Evolutionary conservation across 2,797 vertebrate species (phyloP), one percentile per base, ranked within the genome.

Genomic region (Benthosema pterotum): DNA sequence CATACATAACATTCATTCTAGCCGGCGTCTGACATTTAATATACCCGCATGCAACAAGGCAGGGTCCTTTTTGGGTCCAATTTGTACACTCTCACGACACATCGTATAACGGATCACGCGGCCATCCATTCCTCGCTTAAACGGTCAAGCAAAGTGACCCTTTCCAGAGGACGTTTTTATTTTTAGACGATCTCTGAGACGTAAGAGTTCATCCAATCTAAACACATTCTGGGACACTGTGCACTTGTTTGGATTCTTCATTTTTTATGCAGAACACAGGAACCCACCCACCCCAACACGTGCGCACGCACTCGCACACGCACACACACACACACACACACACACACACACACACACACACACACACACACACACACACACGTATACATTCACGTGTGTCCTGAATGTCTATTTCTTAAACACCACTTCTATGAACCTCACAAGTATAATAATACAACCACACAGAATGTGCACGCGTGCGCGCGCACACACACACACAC

Each of bases 161-260:
- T 69, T 53, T 77, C 60, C 65, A 73, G 55, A 82, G 79, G 67
- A 64, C 73, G n/a, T 25, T 72, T 73, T 88, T 88, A 83, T 91
- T 90, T 91, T 89, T 87, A 86, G 87, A 80, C 71, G n/a, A 88
- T 86, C 78, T 87, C 25, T 38, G 79, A 80, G 71, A 83, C 13
- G 42, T 76, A 63, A 43, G 62, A 65, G 69, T 77, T 73, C 28
- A n/a, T 83, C 91, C 91, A 93, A 89, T 61, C 57, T 78, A 92
- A 93, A 93, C 89, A 91, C 54, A 64, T 78, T 68, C 79, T 76
- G 80, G 78, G 79, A 88, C 82, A 85, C 77, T 72, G 72, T 74
- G 74, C 71, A 72, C 77, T 87, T 87, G 85, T 91, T 91, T 88
- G 69, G 78, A 83, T 80, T 77, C 69, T 77, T 74, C 69, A 65